Evolutionary conservation across 2,797 vertebrate species (phyloP), one percentile per base, ranked within the genome.

Genomic region (Xenops minutus): DNA sequence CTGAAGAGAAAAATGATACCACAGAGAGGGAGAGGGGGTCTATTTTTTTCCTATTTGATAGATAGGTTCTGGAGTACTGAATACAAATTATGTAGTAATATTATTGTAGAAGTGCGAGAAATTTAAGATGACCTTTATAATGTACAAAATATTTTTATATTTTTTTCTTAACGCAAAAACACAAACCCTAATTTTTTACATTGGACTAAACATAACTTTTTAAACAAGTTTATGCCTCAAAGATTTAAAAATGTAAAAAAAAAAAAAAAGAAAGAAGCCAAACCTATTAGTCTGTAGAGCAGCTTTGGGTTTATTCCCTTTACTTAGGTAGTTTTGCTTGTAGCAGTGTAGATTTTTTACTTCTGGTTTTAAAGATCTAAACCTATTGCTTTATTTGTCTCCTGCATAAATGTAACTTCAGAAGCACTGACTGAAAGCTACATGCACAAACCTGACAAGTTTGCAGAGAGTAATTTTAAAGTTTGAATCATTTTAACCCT

Each of bases 111-210:
- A 68, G 66, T 94, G 63, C 81, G 81, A 89, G 68, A 95, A 91
- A 84, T 95, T 87, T 91, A 94, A 96, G 93, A 96, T 56, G 29
- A 96, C 80, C 94, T 96, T 85, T 96, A 90, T 97, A 97, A 97
- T 95, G 89, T 94, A 97, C 89, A 96, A 97, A 96, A 67, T 98
- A 98, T 98, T 98, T 98, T 98, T 98, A 79, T 98, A 98, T 94
- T 90, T 85, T 96, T 97, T 96, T 93, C 93, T 88, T 97, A 96
- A 97, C 2, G 18, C 88, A 85, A 96, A 90, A 92, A 56, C 72
- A 88, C 43, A 96, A 95, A 95, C 68, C 91, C 34, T 97, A 56
- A 81, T 96, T 97, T 93, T 97, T 97, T 93, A 95, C 56, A 77
- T 96, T 91, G 96, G 85, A 95, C 96, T 96, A 95, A 97, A 97